Evolutionary conservation across 2,797 vertebrate species (phyloP).

Genomic region (Manis javanica): DNA sequence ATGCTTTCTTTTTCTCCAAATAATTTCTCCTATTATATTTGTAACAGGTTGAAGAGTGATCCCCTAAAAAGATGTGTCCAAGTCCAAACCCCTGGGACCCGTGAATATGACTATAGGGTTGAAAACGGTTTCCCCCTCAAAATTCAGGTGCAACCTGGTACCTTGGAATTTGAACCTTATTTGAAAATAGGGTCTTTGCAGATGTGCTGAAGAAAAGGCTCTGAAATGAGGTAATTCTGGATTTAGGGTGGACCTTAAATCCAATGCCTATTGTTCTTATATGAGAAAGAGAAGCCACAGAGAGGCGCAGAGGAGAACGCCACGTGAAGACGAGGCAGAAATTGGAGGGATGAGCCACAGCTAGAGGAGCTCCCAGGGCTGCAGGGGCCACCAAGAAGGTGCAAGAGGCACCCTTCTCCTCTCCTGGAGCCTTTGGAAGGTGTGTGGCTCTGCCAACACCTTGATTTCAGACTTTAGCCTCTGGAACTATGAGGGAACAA

Average conservation of each 20-base stretch:
- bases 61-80: neutral
- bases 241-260: neutral
- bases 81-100: neutral
- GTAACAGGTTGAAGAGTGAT: neutral
- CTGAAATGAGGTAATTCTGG: neutral
- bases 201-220: neutral
- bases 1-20: neutral
- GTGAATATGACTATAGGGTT: neutral
- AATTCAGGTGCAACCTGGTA: neutral
- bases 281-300: neutral
- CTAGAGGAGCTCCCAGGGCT: too few relatives aligned
- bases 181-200: neutral
- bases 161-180: neutral
- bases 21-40: neutral
- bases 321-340: neutral
- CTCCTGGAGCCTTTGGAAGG: neutral
- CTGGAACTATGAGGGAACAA: neutral
- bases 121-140: neutral
- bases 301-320: neutral
- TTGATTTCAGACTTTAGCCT: neutral
- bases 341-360: neutral
- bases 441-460: neutral
- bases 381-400: neutral
- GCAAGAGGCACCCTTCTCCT: neutral
- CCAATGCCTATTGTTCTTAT: neutral